Evolutionary conservation across 2,797 vertebrate genomes (phyloP), one percentile per base, ranked within the genome.

Genomic region (Danio tinwini): DNA sequence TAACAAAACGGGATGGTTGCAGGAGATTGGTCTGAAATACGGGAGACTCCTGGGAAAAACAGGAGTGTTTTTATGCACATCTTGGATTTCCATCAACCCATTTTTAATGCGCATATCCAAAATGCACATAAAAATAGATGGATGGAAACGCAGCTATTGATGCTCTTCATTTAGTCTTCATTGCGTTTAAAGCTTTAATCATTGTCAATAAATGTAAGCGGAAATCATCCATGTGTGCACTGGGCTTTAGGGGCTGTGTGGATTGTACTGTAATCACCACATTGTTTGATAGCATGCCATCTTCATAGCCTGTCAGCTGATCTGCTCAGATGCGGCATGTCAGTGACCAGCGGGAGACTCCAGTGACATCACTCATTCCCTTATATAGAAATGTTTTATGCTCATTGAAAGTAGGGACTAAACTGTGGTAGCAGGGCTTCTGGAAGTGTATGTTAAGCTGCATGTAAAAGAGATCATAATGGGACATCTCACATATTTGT

Each of bases 391-490:
- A 12, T 55, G 50, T 63, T 62, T 74, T 12, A 19, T 74, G 47
- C 29, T 77, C 64, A 58, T 53, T 13, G 53, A 16, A 58, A 42
- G 29, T 56, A 7, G 3, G 76, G 45, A 69, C 16, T 40, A 78
- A 77, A 58, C n/a, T 7, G 5, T 2, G 14, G 52, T 47, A 42
- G 37, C 45, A 21, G 16, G 76, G n/a, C 56, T 70, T 70, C 56
- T 40, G 63, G 67, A 21, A 59, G 19, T 68, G 63, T 37, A 13
- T 56, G 14, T 37, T 56, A 67, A 42, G 42, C 42, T 12, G 74
- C 75, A 77, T 77, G 75, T 39, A 10, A 67, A 49, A 49, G 52
- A 0, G 53, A 68, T 39, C 40, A 39, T 67, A 76, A 58, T 21
- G 6, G 29, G 29, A 29, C 29, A 29, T 29, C 29, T 29, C 29